Conservation (phyloP, 2,797 vertebrate genomes). For the Pampus argenteus region DNA sequence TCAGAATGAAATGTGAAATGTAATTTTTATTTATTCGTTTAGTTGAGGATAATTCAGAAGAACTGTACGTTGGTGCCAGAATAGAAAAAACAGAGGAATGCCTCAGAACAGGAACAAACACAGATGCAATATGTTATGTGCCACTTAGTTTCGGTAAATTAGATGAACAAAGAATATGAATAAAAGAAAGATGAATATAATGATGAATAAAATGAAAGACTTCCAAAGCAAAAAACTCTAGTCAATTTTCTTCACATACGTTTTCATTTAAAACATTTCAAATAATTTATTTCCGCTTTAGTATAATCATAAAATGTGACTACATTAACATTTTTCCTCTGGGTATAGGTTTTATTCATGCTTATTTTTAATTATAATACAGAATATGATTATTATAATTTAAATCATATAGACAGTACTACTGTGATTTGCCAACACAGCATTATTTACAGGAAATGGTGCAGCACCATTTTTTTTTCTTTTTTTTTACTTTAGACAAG, state of each 20-base stretch:
- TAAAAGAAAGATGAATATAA: conserved; percentile 22
- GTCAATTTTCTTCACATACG: conserved; percentile 1
- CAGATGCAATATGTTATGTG: conserved; percentile 57
- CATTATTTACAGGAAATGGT: conserved; percentile 54
- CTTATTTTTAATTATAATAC: conserved; percentile 11
- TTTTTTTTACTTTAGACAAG: not conserved
- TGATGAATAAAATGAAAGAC: conserved; percentile 67
- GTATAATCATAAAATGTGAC: conserved; percentile 8
- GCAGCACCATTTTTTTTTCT: not conserved
- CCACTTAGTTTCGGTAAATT: conserved; percentile 43
- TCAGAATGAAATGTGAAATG: conserved; percentile 44
- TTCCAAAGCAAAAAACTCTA: conserved; percentile 5
- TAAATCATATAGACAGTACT: conserved; percentile 23
- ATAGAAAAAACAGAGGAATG: conserved; percentile 46
- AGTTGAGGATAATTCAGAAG: conserved; percentile 40
- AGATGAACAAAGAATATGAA: conserved; percentile 20
- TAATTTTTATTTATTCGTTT: conserved; percentile 55
- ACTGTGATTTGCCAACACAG: conserved; percentile 39
- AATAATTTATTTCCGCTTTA: conserved; percentile 20
- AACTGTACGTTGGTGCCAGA: conserved; percentile 54
- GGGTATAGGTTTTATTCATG: not conserved
- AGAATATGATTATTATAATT: conserved; percentile 4
- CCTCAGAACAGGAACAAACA: conserved; percentile 57
- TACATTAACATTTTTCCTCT: conserved; percentile 19
- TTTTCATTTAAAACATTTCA: conserved; percentile 36